Base-by-base conservation (phyloP, 2,113 vertebrate species). In the Phodopus roborovskii region DNA sequence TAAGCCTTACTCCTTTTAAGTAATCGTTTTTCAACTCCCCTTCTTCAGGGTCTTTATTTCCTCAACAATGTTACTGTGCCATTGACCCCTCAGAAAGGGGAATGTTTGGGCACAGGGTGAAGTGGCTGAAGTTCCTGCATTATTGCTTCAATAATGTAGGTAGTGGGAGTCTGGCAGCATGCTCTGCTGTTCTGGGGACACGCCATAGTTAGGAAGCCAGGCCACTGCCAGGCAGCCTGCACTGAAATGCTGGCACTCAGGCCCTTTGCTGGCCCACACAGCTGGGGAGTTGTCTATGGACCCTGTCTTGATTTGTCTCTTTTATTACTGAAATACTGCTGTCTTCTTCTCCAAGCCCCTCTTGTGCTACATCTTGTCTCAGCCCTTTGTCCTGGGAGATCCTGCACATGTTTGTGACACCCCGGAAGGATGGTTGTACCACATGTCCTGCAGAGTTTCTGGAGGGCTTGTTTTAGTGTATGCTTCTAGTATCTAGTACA, bases 11-110 rank as follows among this genome's bases (percentile, higher is more conserved):
- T 74, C 71, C 11, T 24, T n/a, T 20, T 24, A 42, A 73, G 7
- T 42, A 9, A 8, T n/a, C 56, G 2, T 42, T 5, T 33, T 11
- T 9, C 36, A 39, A 20, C 74, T 2, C 30, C 75, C 11, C n/a
- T 36, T 39, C n/a, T 28, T 30, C 62, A 58, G 16, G 3, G 33
- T 39, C 33, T 95, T 81, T 62, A 5, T 92, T 92, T 94, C 88
- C 28, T 62, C 30, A 33, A 53, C 42, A 88, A 60, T 74, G 86
- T 36, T 62, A 22, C 73, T 81, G 3, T 84, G n/a, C 12, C 45
- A 36, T 30, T 88, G n/a, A 56, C 58, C 8, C 70, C 45, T 86
- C 56, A n/a, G 39, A n/a, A 50, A 70, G 70, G 70, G 39, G 60
- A 73, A 10, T 19, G 39, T 68, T 73, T 88, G 60, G 82, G 62